Evolutionary conservation across 1,140 invertebrate species (phyloP).

Genomic region (Myzus persicae): DNA sequence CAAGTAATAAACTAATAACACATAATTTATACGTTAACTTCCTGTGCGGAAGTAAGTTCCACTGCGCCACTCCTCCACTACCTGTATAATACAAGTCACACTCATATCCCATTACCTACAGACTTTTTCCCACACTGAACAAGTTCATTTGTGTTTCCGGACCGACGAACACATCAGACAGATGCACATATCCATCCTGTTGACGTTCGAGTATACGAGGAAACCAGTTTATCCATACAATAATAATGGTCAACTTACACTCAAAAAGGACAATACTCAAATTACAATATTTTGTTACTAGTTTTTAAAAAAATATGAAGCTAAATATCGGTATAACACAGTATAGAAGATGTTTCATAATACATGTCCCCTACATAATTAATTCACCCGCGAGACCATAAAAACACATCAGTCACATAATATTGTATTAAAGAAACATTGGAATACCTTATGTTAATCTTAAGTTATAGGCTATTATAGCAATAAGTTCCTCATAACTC

Average conservation of each 20-base stretch:
- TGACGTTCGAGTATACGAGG: not conserved
- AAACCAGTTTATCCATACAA: constrained; percentile 45
- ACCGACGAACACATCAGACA: constrained; percentile 17
- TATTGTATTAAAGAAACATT: not conserved
- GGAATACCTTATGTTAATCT: too few species aligned
- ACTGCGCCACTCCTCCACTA: not conserved
- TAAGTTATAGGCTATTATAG: not conserved
- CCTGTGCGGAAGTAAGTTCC: constrained; percentile 44
- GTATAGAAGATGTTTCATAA: not conserved
- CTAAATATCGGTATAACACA: not conserved
- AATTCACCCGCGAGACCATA: not conserved
- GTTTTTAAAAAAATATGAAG: not conserved
- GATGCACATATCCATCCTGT: constrained; percentile 25
- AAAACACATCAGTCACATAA: not conserved
- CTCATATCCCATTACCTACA: constrained; percentile 23
- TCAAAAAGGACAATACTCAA: constrained; percentile 11
- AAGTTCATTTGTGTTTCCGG: constrained; percentile 56
- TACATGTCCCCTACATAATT: not conserved
- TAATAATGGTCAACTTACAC: constrained; percentile 25
- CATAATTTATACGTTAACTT: not conserved
- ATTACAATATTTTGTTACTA: constrained; percentile 40
- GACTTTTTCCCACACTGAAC: constrained; percentile 47
- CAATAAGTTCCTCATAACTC: not conserved
- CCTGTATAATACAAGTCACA: not conserved
- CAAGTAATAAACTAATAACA: constrained; percentile 5